Conservation (phyloP, 1,140 invertebrate species). For the Thereuonema tuberculata region DNA sequence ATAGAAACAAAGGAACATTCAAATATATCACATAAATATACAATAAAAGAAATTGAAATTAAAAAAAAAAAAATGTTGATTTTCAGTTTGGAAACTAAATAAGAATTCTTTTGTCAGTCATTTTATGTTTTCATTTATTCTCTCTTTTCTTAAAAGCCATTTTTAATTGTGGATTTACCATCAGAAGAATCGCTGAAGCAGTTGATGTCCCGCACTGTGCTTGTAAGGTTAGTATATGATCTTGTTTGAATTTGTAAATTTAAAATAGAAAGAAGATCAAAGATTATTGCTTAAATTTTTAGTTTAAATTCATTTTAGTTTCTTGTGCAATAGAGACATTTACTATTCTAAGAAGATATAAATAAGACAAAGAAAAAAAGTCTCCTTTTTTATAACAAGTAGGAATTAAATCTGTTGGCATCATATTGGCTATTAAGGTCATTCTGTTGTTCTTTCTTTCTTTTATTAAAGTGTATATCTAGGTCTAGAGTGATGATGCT, state of each 20-base stretch:
- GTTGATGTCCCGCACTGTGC: background rate
- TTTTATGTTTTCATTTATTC: too few species aligned
- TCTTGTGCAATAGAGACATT: background rate
- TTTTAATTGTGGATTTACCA: background rate
- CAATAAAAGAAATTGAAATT: too few species aligned
- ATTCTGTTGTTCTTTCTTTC: too few species aligned
- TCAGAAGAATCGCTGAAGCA: background rate
- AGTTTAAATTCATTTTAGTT: background rate
- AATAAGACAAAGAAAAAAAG: background rate
- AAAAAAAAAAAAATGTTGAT: too few species aligned
- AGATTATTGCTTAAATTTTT: background rate
- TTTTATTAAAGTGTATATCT: too few species aligned
- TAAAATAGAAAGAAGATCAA: background rate
- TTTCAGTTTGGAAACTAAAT: too few species aligned
- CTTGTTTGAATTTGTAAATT: background rate
- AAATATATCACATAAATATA: too few species aligned
- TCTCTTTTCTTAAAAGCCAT: too few species aligned
- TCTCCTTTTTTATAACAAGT: background rate
- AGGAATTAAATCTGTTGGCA: background rate
- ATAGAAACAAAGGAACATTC: too few species aligned
- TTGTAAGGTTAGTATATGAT: background rate
- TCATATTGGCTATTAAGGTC: too few species aligned
- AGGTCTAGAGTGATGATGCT: background rate
- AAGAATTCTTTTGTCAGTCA: too few species aligned
- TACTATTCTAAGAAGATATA: background rate